Conservation (phyloP, 2,113 vertebrate species). For the Myotis brandtii region DNA sequence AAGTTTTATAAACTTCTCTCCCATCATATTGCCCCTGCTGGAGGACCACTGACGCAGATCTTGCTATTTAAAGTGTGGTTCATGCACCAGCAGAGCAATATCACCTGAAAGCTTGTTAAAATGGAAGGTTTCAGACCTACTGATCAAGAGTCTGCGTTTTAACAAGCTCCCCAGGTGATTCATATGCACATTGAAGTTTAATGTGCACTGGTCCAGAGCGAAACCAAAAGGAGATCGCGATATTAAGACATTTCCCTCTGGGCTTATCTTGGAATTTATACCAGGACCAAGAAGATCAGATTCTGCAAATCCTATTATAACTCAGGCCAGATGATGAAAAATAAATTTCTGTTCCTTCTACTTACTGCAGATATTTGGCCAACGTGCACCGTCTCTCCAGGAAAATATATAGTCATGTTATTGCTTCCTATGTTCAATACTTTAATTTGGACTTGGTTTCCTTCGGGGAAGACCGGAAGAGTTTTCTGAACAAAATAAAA, state of each 20-base stretch:
- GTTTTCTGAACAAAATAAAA: slow-evolving; percentile 88
- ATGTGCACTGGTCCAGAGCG: not conserved
- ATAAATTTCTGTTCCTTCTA: not conserved
- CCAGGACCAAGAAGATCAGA: not conserved
- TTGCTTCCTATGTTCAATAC: slow-evolving; percentile 88
- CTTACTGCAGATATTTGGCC: slow-evolving; percentile 42
- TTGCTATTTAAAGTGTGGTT: not conserved
- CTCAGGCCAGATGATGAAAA: not conserved
- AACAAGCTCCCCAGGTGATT: not conserved
- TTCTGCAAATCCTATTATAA: not conserved
- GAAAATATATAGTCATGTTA: not conserved
- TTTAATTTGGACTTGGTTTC: slow-evolving; percentile 89
- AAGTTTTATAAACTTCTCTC: not conserved
- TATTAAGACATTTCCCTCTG: not conserved
- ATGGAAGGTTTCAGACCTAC: not conserved
- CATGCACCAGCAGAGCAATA: fast-evolving
- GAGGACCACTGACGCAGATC: not conserved
- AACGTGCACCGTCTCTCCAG: fast-evolving
- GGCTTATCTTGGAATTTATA: not conserved
- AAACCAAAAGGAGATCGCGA: not conserved
- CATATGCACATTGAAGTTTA: not conserved
- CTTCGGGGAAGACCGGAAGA: slow-evolving; percentile 90
- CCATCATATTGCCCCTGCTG: not conserved
- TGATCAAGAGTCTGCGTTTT: not conserved
- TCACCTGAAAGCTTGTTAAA: not conserved